Evolutionary conservation across 2,113 vertebrate genomes (phyloP).

Genomic region (Gobius niger): DNA sequence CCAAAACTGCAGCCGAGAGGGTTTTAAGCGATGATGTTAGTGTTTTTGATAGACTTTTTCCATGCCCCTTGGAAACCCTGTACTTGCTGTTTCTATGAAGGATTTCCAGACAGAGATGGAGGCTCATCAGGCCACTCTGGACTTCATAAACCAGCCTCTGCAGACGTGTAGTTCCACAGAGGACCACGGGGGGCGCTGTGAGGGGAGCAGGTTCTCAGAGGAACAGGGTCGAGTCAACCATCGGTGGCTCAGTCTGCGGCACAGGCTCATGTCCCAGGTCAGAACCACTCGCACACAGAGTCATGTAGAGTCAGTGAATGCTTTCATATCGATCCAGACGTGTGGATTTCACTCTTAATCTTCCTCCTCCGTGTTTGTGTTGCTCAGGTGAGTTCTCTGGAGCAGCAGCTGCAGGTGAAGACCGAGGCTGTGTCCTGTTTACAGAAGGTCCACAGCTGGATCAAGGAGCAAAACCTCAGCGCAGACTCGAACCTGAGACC

Average conservation of each 20-base stretch:
- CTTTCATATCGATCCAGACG: too few relatives aligned
- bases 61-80: too few relatives aligned
- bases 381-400: slow-evolving; percentile 78
- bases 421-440: slow-evolving; percentile 77
- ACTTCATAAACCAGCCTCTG: slow-evolving; percentile 84
- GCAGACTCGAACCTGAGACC: slow-evolving; percentile 74
- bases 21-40: too few relatives aligned
- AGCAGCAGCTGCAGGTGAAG: slow-evolving; percentile 76
- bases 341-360: not conserved
- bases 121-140: slow-evolving; percentile 82
- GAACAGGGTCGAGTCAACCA: slow-evolving; percentile 81
- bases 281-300: not conserved
- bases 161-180: slow-evolving; percentile 75
- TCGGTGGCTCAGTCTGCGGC: slow-evolving; percentile 80
- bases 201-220: slow-evolving; percentile 84
- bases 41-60: too few relatives aligned
- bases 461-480: slow-evolving; percentile 76
- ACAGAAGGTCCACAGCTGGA: slow-evolving; percentile 78
- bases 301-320: not conserved
- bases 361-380: not conserved
- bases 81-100: slow-evolving; percentile 57
- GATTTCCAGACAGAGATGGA: slow-evolving; percentile 79
- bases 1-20: too few relatives aligned
- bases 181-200: slow-evolving; percentile 77
- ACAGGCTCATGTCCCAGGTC: slow-evolving; percentile 80